Evolutionary conservation across 2,888 invertebrate genomes (phyloP).

Genomic region (Stenichneumon culpator): DNA sequence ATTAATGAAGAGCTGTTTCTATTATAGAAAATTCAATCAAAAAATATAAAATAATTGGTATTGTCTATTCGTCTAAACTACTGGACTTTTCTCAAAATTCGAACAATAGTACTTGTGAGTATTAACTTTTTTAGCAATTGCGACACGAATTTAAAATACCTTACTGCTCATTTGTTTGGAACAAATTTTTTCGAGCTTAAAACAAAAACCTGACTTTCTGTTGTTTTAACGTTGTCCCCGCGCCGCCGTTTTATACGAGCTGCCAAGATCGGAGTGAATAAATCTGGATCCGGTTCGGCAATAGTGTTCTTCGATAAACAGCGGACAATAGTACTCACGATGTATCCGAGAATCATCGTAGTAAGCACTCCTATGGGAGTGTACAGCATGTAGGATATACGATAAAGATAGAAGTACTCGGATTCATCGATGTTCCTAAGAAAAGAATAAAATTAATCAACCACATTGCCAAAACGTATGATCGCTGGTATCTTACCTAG

Average conservation of each 20-base stretch:
- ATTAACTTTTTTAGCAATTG: not conserved
- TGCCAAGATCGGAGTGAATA: slow-evolving; percentile 87
- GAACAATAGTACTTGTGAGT: not conserved
- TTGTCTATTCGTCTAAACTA: not conserved
- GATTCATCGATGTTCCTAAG: slow-evolving; percentile 77
- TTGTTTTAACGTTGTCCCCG: slow-evolving; percentile 37
- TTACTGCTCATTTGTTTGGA: not conserved
- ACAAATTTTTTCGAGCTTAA: slow-evolving; percentile 1
- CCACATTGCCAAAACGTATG: not conserved
- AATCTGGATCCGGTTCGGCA: slow-evolving; percentile 86
- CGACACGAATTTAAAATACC: not conserved
- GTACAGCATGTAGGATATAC: slow-evolving; percentile 91
- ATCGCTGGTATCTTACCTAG: not conserved
- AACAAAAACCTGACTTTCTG: slow-evolving; percentile 33
- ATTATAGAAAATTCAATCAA: not conserved
- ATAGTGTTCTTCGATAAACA: slow-evolving; percentile 79
- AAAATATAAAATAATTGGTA: no score
- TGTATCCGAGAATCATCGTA: slow-evolving; percentile 86
- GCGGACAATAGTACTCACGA: slow-evolving; percentile 75
- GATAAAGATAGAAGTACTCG: slow-evolving; percentile 85
- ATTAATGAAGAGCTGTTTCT: no score
- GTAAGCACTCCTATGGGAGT: slow-evolving; percentile 78
- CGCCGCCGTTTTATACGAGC: slow-evolving; percentile 82
- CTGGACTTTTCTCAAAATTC: not conserved
- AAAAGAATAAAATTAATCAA: not conserved